Evolutionary conservation across 35 echinoderm and acorn worm species (phyloP), one percentile per base, ranked within the genome.

Genomic region (Apostichopus japonicus): DNA sequence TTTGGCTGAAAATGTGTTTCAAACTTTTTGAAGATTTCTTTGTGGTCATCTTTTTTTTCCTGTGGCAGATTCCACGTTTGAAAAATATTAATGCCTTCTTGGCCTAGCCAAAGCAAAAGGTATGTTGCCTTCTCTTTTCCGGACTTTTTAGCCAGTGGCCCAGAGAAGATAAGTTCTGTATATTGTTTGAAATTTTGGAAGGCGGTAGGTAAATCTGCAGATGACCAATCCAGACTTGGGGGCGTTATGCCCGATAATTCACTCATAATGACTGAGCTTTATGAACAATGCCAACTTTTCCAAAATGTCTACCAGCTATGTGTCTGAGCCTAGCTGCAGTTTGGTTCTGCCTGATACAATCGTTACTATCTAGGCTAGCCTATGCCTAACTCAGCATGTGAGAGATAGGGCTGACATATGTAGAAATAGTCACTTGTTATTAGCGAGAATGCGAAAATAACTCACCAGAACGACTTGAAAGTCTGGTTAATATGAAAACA

Each of bases 241-340:
- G 88, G 67, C 16, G 67, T 90, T 10, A 90, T 90, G 77, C 88
- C 88, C 2, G 88, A 77, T n/a, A 77, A 23, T 77, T 77, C 70
- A 75, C 70, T 78, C 88, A 90, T 90, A 59, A 16, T 90, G 14
- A 61, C 8, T 61, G 57, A 61, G 57, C 57, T 10, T 5, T 13
- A 61, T 61, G 57, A 61, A 2, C 57, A 44, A 44, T 44, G 33
- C 33, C 33, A 4, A 44, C 4, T 1, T 44, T 44, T 44, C 33
- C 33, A 44, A 44, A 44, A 44, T 44, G 33, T 3, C 2, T 44
- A 44, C 33, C 33, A 3, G 27, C 27, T 33, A 33, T 1, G 27
- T 33, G 0, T 33, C 27, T 33, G 27, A 33, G 27, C 27, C 27
- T 33, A 33, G 27, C 27, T 0, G 27, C 27, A 33, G 27, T 33